phyloP scores from a whole-genome alignment of 2,113 vertebrate genomes.

The Hipposideros armiger region DNA sequence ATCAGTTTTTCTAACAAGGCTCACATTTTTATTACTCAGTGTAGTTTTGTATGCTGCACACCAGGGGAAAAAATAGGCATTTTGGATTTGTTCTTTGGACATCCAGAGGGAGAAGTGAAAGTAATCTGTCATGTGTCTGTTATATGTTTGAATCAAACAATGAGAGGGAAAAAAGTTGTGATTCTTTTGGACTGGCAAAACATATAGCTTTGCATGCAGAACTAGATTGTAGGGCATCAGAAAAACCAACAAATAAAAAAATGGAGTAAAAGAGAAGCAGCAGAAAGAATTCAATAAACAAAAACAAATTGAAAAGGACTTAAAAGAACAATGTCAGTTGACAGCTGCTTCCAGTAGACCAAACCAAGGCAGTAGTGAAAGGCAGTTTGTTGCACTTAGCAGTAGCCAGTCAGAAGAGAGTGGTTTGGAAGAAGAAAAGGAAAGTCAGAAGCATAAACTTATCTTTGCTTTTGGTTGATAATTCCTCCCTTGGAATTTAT shows the following conservation, averaged over 20 bases:
- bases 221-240: constrained; percentile 92
- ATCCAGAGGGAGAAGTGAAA: too few species aligned
- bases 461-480: constrained; percentile 41
- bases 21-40: too few species aligned
- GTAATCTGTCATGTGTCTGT: too few species aligned
- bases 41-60: too few species aligned
- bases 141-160: too few species aligned
- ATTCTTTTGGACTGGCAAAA: constrained; percentile 96
- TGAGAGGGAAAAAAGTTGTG: constrained; percentile 90
- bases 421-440: constrained; percentile 91
- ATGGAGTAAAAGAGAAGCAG: constrained; percentile 96
- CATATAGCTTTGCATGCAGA: constrained; percentile 98
- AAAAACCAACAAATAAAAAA: constrained; percentile 94
- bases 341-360: constrained; percentile 96
- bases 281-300: constrained; percentile 92
- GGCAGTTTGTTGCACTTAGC: constrained; percentile 95
- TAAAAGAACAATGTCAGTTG: constrained; percentile 97
- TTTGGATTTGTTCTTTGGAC: too few species aligned
- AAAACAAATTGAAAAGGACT: constrained; percentile 95
- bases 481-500: constrained; percentile 29
- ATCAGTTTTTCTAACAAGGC: too few species aligned
- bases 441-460: constrained; percentile 95
- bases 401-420: constrained; percentile 97
- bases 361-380: constrained; percentile 90
- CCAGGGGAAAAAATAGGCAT: too few species aligned